Evolutionary conservation across 2,113 vertebrate species (phyloP).

Genomic region (Cathartes aura): DNA sequence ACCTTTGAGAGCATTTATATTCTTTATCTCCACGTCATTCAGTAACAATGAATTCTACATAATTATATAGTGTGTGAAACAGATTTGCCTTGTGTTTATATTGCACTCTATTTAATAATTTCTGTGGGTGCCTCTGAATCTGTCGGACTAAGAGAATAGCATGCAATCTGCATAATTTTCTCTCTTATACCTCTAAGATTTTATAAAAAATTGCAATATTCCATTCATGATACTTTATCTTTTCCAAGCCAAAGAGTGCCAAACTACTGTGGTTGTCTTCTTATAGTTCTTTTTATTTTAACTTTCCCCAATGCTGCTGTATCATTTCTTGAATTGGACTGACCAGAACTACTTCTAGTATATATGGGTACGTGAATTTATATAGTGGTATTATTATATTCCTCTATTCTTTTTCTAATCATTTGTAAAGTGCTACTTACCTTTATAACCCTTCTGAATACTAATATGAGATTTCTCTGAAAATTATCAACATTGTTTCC

Average conservation of each 20-base stretch:
- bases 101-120: slow-evolving; percentile 4
- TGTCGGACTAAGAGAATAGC: background rate
- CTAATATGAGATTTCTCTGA: background rate
- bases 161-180: slow-evolving; percentile 14
- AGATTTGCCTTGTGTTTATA: slow-evolving; percentile 29
- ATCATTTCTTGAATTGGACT: background rate
- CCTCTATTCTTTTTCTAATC: background rate
- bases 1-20: background rate
- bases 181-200: background rate
- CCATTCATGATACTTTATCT: background rate
- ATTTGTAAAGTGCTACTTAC: background rate
- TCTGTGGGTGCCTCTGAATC: slow-evolving; percentile 14
- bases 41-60: slow-evolving; percentile 12
- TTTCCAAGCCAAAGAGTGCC: background rate
- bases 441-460: background rate
- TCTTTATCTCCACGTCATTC: background rate
- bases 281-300: background rate
- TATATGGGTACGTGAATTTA: background rate
- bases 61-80: background rate
- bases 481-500: background rate
- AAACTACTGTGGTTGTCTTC: background rate
- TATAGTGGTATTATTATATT: background rate
- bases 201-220: background rate
- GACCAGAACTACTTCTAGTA: background rate
- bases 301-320: background rate